phyloP scores from a whole-genome alignment of 2,113 vertebrate species.

The Mola mola region DNA sequence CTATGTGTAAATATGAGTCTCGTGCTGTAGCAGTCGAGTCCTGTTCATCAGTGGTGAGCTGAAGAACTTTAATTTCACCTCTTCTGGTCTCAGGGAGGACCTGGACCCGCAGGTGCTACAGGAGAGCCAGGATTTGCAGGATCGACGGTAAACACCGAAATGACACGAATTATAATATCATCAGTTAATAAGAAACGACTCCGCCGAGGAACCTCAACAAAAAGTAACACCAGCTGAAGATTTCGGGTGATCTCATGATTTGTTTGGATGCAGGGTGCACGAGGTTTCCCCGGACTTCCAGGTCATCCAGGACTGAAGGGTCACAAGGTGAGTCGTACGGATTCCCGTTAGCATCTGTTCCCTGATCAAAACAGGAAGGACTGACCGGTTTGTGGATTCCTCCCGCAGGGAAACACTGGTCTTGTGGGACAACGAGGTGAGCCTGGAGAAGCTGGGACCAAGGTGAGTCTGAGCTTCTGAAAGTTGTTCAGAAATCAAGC shows the following conservation, averaged over 20 bases:
- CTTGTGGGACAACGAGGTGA: slow-evolving; percentile 88
- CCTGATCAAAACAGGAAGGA: neutral
- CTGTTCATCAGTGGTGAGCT: too few species aligned
- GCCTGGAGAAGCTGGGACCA: slow-evolving; percentile 87
- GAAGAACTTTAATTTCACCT: too few species aligned
- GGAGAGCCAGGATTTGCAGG: slow-evolving; percentile 92
- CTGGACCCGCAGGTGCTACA: slow-evolving; percentile 86
- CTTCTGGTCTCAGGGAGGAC: slow-evolving; percentile 83
- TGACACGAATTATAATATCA: too few species aligned
- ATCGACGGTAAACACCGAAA: slow-evolving; percentile 88
- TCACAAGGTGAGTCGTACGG: slow-evolving; percentile 81
- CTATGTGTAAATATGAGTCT: too few species aligned
- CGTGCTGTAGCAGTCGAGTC: too few species aligned
- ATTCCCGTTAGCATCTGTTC: neutral
- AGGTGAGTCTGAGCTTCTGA: slow-evolving; percentile 82
- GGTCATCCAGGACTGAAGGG: slow-evolving; percentile 94
- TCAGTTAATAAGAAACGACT: too few species aligned
- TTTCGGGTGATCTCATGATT: neutral
- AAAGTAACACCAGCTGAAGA: neutral
- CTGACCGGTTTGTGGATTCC: neutral
- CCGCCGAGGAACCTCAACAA: too few species aligned
- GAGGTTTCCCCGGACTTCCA: slow-evolving; percentile 96
- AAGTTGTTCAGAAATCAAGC: too few species aligned
- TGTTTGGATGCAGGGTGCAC: slow-evolving; percentile 70
- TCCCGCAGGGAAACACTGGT: slow-evolving; percentile 87